Conservation (phyloP, 1,140 invertebrate species). For the Asobara japonica region DNA sequence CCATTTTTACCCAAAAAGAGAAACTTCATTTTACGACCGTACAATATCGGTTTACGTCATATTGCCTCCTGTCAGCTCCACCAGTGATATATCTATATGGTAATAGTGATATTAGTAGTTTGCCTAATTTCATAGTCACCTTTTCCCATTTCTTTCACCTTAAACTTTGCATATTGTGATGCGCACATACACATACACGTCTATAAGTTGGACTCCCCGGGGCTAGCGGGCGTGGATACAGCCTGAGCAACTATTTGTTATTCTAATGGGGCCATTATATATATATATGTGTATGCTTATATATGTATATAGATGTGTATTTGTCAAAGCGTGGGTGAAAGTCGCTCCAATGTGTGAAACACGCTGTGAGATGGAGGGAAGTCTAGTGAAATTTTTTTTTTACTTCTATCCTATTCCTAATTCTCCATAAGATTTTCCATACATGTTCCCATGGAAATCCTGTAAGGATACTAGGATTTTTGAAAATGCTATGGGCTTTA, state of each 20-base stretch:
- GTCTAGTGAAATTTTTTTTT: slow-evolving; percentile 26
- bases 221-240: slow-evolving; percentile 38
- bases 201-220: slow-evolving; percentile 25
- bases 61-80: not conserved
- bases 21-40: too few species aligned
- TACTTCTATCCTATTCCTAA: too few species aligned
- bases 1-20: too few species aligned
- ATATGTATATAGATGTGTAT: too few species aligned
- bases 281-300: too few species aligned
- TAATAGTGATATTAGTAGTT: not conserved
- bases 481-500: too few species aligned
- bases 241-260: slow-evolving; percentile 44
- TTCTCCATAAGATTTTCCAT: too few species aligned
- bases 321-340: slow-evolving; percentile 41
- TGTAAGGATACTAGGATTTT: too few species aligned
- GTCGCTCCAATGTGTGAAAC: slow-evolving; percentile 42
- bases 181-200: slow-evolving; percentile 3
- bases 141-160: not conserved
- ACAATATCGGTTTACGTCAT: too few species aligned
- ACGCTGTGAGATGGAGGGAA: slow-evolving; percentile 27
- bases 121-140: slow-evolving; percentile 1
- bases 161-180: not conserved
- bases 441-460: too few species aligned
- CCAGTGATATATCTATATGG: not conserved
- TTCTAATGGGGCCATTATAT: slow-evolving; percentile 44